phyloP scores from a whole-genome alignment of 2,797 vertebrate species.

The Ctenopoma multispine region DNA sequence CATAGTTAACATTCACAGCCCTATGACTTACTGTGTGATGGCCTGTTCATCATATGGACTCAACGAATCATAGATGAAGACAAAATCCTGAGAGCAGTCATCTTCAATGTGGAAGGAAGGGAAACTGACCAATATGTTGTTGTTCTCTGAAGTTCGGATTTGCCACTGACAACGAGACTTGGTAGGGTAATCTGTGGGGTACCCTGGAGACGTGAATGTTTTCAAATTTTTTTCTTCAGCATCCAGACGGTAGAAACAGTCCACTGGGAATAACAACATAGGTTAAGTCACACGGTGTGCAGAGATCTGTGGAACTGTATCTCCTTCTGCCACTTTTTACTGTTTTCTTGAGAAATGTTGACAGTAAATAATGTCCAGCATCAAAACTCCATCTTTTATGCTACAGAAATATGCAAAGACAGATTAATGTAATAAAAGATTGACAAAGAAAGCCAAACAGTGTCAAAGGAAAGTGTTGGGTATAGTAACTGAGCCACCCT shows the following conservation, averaged over 20 bases:
- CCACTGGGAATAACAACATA: conserved; percentile 48
- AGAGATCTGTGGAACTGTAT: not conserved
- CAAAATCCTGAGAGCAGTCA: conserved; percentile 83
- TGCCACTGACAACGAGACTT: conserved; percentile 85
- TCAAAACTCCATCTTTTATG: conserved; percentile 7
- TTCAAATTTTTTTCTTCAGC: conserved; percentile 20
- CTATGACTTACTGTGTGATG: conserved; percentile 83
- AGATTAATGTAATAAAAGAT: conserved; percentile 39
- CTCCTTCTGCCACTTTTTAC: not conserved
- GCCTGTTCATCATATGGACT: conserved; percentile 81
- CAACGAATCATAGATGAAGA: conserved; percentile 84
- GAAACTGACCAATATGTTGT: conserved; percentile 75
- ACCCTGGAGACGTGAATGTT: conserved; percentile 66
- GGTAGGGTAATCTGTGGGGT: conserved; percentile 62
- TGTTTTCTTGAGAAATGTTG: not conserved
- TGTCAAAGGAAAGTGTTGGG: not conserved
- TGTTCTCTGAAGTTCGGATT: conserved; percentile 72
- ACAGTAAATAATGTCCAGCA: not conserved
- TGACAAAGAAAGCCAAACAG: conserved; percentile 39
- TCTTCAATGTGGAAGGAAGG: conserved; percentile 83
- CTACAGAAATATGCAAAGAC: conserved; percentile 17
- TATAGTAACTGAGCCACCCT: conserved; percentile 23
- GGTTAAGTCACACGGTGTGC: conserved; percentile 4
- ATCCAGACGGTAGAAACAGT: conserved; percentile 76
- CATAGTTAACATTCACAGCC: not conserved